These are phyloP conservation scores for Corvus cornix DNA, from an alignment of 2,113 vertebrate genomes.

Conservation along the genomic window DNA sequence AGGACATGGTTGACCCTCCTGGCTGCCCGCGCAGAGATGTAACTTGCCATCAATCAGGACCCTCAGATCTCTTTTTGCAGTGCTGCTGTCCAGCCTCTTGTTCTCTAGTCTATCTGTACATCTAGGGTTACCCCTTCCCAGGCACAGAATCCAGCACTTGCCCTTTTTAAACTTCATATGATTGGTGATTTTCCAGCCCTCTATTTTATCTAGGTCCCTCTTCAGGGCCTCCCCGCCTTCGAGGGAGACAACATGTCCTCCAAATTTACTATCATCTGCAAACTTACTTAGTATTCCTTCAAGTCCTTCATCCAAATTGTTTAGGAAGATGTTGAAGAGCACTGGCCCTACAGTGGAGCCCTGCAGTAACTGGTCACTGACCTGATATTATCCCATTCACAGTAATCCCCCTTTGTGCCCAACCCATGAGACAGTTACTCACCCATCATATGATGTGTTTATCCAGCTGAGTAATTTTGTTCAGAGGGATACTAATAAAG, in stretches of 20 bases:
- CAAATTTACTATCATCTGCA: neutral
- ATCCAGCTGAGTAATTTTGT: neutral
- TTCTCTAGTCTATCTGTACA: neutral
- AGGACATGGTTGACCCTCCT: accelerated
- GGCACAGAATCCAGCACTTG: neutral
- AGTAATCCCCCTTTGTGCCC: neutral
- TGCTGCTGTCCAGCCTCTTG: neutral
- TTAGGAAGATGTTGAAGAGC: neutral
- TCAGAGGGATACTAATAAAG: neutral
- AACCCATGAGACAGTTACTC: neutral
- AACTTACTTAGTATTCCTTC: neutral
- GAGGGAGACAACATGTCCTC: neutral
- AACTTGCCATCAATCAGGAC: neutral
- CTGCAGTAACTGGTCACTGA: neutral
- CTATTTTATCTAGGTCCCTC: neutral
- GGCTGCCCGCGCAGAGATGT: neutral
- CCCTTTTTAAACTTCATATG: neutral
- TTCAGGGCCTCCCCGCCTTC: neutral
- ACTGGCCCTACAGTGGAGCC: neutral
- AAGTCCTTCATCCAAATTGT: neutral
- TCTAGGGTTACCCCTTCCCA: neutral
- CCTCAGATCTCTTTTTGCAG: neutral
- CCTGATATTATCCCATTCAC: neutral
- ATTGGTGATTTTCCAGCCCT: neutral
- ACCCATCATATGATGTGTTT: neutral